phyloP scores from a whole-genome alignment of 2,797 vertebrate genomes.

The Apogon hyalosoma region DNA sequence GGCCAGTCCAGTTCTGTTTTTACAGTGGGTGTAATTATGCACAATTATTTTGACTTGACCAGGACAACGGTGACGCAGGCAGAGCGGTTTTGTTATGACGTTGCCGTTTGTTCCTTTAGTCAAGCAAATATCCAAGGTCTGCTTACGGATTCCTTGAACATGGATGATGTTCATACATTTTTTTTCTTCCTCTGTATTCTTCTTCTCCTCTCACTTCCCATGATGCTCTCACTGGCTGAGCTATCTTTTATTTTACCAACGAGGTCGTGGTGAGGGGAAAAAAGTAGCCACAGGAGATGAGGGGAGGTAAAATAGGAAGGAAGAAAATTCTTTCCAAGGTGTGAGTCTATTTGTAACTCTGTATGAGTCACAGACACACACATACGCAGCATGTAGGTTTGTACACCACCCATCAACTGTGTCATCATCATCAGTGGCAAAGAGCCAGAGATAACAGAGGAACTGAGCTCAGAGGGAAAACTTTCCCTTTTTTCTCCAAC shows the following conservation, averaged over 20 bases:
- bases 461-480: constrained; percentile 37
- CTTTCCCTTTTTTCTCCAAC: constrained; percentile 37
- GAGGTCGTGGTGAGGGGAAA: constrained; percentile 34
- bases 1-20: constrained; percentile 6
- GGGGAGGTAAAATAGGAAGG: constrained; percentile 33
- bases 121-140: constrained; percentile 37
- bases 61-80: constrained; percentile 46
- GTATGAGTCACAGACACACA: constrained; percentile 50
- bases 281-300: constrained; percentile 49
- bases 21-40: constrained; percentile 38
- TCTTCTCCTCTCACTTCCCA: constrained; percentile 3
- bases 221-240: constrained; percentile 16
- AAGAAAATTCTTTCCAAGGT: constrained; percentile 51
- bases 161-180: background rate
- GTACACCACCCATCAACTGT: constrained; percentile 29
- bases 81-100: constrained; percentile 43
- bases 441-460: constrained; percentile 53
- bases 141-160: constrained; percentile 64
- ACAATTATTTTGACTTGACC: constrained; percentile 25
- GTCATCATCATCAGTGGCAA: constrained; percentile 58
- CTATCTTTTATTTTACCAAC: constrained; percentile 39
- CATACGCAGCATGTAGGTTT: constrained; percentile 33
- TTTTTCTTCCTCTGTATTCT: constrained; percentile 4
- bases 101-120: constrained; percentile 6
- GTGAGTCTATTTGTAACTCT: constrained; percentile 37